Evolutionary conservation across 2,888 invertebrate genomes (phyloP), one percentile per base, ranked within the genome.

Genomic region (Dichetophora obliterata): DNA sequence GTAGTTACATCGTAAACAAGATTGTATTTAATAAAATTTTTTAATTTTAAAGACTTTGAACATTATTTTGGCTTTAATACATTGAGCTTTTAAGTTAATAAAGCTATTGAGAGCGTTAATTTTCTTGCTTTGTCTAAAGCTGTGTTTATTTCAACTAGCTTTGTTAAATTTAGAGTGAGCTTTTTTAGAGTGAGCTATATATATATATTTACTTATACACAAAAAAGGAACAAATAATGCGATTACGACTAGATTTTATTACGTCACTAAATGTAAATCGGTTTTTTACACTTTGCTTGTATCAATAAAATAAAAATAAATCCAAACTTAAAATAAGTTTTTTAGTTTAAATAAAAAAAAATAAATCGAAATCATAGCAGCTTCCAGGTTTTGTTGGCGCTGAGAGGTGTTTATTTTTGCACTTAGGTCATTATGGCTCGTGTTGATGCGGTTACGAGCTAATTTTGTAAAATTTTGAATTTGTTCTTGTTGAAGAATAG

Each of bases 251-350:
- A 70, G 59, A 76, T 71, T 50, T 73, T 48, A 71, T 80, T 69
- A 75, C 31, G 77, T 83, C 78, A 82, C 83, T 86, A 86, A 86
- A 87, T 87, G 86, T 87, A 87, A 87, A 87, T 87, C 87, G 80
- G 82, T 84, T 83, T 83, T 79, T 78, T 79, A 72, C 65, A 52
- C 27, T 52, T 78, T 65, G 66, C 52, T 65, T 65, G 75, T 77
- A 27, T 16, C 48, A 66, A 14, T 37, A 24, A 63, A 78, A 76
- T 48, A 61, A 70, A 72, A 75, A 14, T 79, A 78, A 80, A 79
- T 70, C 72, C 19, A 43, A 6, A 57, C 77, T 79, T 61, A 79
- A 83, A 79, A 59, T 61, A 80, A 61, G 78, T 70, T 5, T 24
- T 52, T 22, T 24, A 48, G 27, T 24, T 50, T 22, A 68, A 69